Conservation (phyloP, 2,888 invertebrate species). For the Hypomecis punctinalis region DNA sequence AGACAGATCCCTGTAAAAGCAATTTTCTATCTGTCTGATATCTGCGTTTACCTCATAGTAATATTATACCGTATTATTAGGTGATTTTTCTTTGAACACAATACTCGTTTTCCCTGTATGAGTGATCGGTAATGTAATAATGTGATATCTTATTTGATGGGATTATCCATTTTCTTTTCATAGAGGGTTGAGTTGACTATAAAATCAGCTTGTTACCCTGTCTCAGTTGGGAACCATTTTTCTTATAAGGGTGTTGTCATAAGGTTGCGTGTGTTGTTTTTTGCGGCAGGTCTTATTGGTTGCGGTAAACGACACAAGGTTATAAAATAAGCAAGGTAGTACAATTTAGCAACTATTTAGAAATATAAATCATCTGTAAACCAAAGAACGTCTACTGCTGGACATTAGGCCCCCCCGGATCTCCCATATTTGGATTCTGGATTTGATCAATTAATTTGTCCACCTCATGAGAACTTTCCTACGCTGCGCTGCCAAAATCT, state of each 20-base stretch:
- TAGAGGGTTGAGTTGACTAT: conserved; percentile 26
- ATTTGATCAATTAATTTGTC: no score
- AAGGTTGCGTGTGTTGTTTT: background rate
- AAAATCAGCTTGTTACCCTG: conserved; percentile 5
- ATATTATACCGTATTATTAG: conserved; percentile 47
- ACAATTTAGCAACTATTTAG: no score
- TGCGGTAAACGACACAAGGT: no score
- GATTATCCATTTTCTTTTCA: conserved; percentile 29
- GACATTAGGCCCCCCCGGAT: no score
- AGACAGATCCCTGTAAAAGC: conserved; percentile 57
- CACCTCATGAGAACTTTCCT: no score
- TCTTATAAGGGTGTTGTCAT: background rate
- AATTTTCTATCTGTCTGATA: conserved; percentile 58
- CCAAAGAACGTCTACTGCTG: no score
- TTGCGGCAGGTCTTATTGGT: background rate
- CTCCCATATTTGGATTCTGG: no score
- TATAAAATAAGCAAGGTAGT: no score
- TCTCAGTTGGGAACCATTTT: conserved; percentile 7
- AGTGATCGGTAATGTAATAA: conserved; percentile 35
- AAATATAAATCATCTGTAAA: no score
- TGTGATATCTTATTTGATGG: conserved; percentile 35
- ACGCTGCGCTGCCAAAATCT: no score
- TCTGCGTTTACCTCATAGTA: conserved; percentile 49
- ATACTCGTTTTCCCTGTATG: conserved; percentile 32
- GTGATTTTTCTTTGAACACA: conserved; percentile 39